Evolutionary conservation across 2,888 invertebrate genomes (phyloP), one percentile per base, ranked within the genome.

Genomic region (Trissoscelio sp.): DNA sequence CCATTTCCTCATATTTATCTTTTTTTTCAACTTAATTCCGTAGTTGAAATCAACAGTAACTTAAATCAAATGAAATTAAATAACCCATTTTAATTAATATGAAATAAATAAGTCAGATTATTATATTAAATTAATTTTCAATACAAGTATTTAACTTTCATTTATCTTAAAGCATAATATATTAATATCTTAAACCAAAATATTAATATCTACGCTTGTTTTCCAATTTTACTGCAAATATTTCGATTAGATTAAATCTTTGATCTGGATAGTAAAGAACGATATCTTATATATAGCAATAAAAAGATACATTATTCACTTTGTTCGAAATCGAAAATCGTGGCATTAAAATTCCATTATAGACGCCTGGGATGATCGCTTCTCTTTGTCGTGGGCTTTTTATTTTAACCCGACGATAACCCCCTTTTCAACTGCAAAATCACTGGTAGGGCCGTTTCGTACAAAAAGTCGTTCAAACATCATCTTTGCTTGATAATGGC

Each of bases 321-420:
- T 28, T 6, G 14, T 0, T 9, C 16, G 24, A 22, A 6, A 39
- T 51, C 42, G 28, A 53, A 64, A 46, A 48, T 34, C 18, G 16
- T 12, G 12, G 7, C 66, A 53, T 69, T 57, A 69, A 57, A 57
- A 69, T 69, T 55, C 55, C 69, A 69, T 69, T 44, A 42, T 14
- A 3, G 18, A 11, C 22, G 20, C n/a, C 12, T 11, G 12, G 28
- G 14, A 51, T 14, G 28, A 28, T 51, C 28, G 37, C 14, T 14
- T 14, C 14, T 42, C 48, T 51, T 37, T 51, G 14, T 20, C 22
- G 64, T 28, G 48, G 14, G 0, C n/a, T 53, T 64, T 64, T 16
- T n/a, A 46, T 16, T 31, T 11, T 24, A 18, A 18, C 24, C 22
- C 48, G 16, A 5, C 11, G 16, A 53, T 20, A n/a, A 42, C 7